Base-by-base conservation (phyloP, 2,888 invertebrate genomes). In the Resseliella maxima region DNA sequence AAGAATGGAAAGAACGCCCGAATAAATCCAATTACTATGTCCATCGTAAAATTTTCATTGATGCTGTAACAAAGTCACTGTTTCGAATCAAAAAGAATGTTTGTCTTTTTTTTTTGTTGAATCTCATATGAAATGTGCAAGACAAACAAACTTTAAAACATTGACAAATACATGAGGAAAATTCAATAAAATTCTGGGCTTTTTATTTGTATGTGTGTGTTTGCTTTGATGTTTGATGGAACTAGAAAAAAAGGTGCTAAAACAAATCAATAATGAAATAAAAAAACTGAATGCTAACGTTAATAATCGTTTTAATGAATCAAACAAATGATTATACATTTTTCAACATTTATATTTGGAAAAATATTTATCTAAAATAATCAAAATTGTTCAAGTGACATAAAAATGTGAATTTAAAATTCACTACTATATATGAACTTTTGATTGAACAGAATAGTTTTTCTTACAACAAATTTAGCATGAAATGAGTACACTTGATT, bases 21-120 rank as follows among this genome's bases (percentile, higher is more conserved):
- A 72, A 72, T 72, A 31, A 72, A 72, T 72, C 72, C 72, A 72
- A 72, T 72, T 72, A 72, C 2, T 59, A 12, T 59, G 59, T 27
- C 27, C 59, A 27, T 59, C 24, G 15, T n/a, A 59, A 50, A 50
- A 5, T 59, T 59, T 24, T 50, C 21, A 18, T 50, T 50, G 59
- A 59, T 3, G 59, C n/a, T 8, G 2, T 24, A 6, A 59, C n/a
- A 59, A 24, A 1, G 59, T 24, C 24, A 24, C 59, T 72, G 31
- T 31, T 72, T 31, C 72, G 31, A 31, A 3, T 72, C 31, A 31
- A 31, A n/a, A n/a, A 24, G 18, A 18, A 15, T 72, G 27, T 31
- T 72, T 72, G 50, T 31, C n/a, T 31, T 31, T 15, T 31, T 72
- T 72, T 27, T 72, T 59, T 59, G 59, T 59, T 31, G 5, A 72